phyloP scores from a whole-genome alignment of 1,140 invertebrate species.

The Phocides pigmalion region DNA sequence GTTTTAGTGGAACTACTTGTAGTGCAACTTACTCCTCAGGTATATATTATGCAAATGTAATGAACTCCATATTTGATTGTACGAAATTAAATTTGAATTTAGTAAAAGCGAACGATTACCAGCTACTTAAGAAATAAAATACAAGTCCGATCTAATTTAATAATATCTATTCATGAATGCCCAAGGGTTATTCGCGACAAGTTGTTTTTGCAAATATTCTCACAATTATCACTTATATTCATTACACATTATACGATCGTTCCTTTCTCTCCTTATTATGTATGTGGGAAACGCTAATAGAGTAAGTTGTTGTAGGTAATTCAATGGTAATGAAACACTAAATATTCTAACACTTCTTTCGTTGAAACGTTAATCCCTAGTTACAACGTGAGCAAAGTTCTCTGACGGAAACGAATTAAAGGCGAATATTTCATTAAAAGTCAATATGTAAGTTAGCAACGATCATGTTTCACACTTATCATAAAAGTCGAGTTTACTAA shows the following conservation, averaged over 20 bases:
- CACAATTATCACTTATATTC: slow-evolving; percentile 26
- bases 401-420: background rate
- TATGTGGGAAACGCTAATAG: slow-evolving; percentile 36
- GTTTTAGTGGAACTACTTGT: too few species aligned
- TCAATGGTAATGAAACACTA: slow-evolving; percentile 36
- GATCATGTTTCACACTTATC: too few species aligned
- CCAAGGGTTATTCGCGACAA: background rate
- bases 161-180: background rate
- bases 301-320: slow-evolving; percentile 32
- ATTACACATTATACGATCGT: slow-evolving; percentile 13
- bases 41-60: too few species aligned
- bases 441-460: background rate
- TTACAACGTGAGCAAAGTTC: slow-evolving; percentile 9
- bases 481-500: too few species aligned
- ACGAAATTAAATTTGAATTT: too few species aligned
- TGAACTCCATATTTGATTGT: too few species aligned
- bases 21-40: too few species aligned
- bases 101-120: too few species aligned
- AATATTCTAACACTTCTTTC: slow-evolving; percentile 23
- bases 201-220: slow-evolving; percentile 17
- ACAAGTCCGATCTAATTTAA: background rate
- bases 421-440: too few species aligned
- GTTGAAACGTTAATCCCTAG: background rate
- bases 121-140: too few species aligned
- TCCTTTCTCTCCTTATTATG: slow-evolving; percentile 31